Evolutionary conservation across 2,888 invertebrate species (phyloP).

Genomic region (Cheilosia impressa): DNA sequence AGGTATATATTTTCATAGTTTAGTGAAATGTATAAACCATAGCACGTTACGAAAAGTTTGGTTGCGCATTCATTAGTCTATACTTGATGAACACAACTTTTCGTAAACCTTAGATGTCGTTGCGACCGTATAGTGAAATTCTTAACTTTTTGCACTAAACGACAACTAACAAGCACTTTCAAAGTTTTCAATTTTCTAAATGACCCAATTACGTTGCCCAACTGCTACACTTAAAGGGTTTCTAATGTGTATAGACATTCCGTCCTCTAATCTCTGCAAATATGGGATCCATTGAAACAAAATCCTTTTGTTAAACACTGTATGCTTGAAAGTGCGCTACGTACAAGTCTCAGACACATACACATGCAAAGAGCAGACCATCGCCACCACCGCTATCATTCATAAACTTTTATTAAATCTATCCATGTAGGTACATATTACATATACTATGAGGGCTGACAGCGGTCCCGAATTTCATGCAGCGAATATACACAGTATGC

Average conservation of each 20-base stretch:
- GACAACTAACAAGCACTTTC: constrained; percentile 68
- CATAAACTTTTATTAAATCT: constrained; percentile 73
- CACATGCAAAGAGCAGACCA: background rate
- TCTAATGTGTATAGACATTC: constrained; percentile 39
- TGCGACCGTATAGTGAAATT: constrained; percentile 28
- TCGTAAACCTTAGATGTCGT: constrained; percentile 26
- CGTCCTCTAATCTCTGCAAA: constrained; percentile 58
- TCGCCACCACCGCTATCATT: constrained; percentile 49
- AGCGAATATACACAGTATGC: background rate
- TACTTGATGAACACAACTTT: constrained; percentile 37
- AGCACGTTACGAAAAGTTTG: background rate
- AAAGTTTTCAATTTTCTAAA: constrained; percentile 69
- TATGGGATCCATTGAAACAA: constrained; percentile 64
- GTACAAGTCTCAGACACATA: background rate
- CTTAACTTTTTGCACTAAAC: constrained; percentile 58
- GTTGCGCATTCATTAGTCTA: constrained; percentile 24
- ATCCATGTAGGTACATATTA: constrained; percentile 27
- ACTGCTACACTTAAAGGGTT: constrained; percentile 49
- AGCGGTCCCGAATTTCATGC: constrained; percentile 22
- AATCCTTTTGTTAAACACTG: constrained; percentile 57
- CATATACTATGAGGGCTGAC: constrained; percentile 19
- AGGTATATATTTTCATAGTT: no score
- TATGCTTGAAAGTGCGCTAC: constrained; percentile 30
- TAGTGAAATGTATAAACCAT: background rate
- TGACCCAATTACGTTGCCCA: constrained; percentile 65